Evolutionary conservation across 2,888 invertebrate species (phyloP).

Genomic region (Andricus quercusramuli): DNA sequence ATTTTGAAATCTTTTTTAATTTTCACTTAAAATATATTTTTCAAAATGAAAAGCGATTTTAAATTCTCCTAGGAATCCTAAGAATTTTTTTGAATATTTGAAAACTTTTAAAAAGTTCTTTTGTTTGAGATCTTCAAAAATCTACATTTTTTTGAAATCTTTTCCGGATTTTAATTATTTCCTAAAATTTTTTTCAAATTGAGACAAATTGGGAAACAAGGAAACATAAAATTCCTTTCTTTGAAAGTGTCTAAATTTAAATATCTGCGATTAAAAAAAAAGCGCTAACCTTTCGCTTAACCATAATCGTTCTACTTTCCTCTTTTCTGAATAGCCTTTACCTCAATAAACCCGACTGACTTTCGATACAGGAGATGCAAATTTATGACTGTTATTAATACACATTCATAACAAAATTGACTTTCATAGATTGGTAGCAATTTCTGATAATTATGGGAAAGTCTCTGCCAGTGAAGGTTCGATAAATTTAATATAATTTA

Average conservation of each 20-base stretch:
- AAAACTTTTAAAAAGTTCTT: too few species aligned
- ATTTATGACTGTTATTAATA: not conserved
- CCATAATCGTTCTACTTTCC: not conserved
- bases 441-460: constrained; percentile 6
- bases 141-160: too few species aligned
- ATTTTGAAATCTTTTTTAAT: too few species aligned
- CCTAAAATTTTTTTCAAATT: too few species aligned
- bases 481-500: not conserved
- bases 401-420: not conserved
- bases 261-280: not conserved
- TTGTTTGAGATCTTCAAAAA: too few species aligned
- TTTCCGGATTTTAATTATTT: too few species aligned
- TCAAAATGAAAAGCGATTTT: too few species aligned
- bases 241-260: not conserved
- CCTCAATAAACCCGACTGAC: not conserved
- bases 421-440: not conserved
- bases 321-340: not conserved
- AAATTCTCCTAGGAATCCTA: too few species aligned
- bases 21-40: too few species aligned
- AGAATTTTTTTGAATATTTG: too few species aligned
- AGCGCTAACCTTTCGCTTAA: not conserved
- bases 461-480: not conserved
- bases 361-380: not conserved
- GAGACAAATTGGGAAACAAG: not conserved
- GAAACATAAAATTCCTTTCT: not conserved